A percentile compares a stretch with the other conserved stretches of the same genome.
These are phyloP conservation scores for Trachurus trachurus DNA, from an alignment of 2,797 vertebrate genomes.

Conservation along the genomic window DNA sequence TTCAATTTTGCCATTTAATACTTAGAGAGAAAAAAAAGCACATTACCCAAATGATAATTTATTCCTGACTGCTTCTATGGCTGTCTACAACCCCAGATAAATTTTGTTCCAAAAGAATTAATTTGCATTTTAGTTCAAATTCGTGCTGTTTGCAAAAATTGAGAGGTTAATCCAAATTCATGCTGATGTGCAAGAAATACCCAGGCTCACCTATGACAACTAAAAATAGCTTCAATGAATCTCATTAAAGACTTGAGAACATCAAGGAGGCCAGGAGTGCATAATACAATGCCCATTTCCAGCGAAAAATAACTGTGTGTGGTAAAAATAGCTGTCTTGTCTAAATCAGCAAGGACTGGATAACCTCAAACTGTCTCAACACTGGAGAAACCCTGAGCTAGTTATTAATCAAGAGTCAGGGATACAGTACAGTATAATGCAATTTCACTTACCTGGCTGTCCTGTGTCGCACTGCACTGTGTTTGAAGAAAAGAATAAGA, in stretches of 20 bases:
- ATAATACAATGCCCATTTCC: slow-evolving; percentile 21
- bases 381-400: background rate
- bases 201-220: slow-evolving; percentile 12
- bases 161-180: slow-evolving; percentile 18
- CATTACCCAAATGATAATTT: background rate
- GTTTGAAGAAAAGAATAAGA: slow-evolving; percentile 17
- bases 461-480: slow-evolving; percentile 59
- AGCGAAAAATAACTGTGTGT: slow-evolving; percentile 29
- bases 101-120: background rate
- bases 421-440: background rate
- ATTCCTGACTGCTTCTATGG: background rate
- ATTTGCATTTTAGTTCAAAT: background rate
- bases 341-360: slow-evolving; percentile 19
- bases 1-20: background rate
- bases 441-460: slow-evolving; percentile 71
- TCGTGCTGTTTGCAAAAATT: slow-evolving; percentile 9
- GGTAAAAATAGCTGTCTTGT: slow-evolving; percentile 50
- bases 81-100: background rate
- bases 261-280: slow-evolving; percentile 37
- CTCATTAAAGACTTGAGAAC: slow-evolving; percentile 25
- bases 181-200: slow-evolving; percentile 22
- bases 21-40: background rate
- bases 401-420: slow-evolving; percentile 21
- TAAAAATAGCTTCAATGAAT: slow-evolving; percentile 50
- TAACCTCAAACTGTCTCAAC: slow-evolving; percentile 49